Evolutionary conservation across 2,113 vertebrate species (phyloP), one percentile per base, ranked within the genome.

Genomic region (Numida meleagris): DNA sequence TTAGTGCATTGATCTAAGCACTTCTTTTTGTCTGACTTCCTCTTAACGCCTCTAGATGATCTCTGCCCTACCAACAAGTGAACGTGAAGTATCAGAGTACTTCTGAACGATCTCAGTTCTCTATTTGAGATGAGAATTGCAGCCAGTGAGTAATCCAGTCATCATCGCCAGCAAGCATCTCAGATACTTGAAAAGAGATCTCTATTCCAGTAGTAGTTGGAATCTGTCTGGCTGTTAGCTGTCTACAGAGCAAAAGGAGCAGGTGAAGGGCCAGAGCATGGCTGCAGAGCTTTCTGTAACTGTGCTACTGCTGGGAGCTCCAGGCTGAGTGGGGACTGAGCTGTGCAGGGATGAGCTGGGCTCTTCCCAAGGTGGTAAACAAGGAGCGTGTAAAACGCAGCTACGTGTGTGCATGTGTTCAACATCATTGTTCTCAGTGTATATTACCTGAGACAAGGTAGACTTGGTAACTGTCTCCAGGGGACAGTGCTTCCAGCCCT

Each of bases 401-500:
- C 38, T 29, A 3, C 33, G 12, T 12, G 6, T 20, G 6, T 82
- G 43, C 34, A 33, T 3, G 25, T 51, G 6, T 55, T 79, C 31
- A 11, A 70, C 71, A 77, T 42, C 23, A 21, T 7, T 61, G 86
- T 80, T 67, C 73, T 23, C 23, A 10, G 23, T 2, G 10, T 51
- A 2, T 51, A 0, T 55, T 7, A 10, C 68, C 14, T 4, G 29
- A 75, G 75, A 29, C 18, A 6, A 57, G 53, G 53, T 31, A 21
- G 53, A 11, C 46, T 75, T 83, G 36, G 33, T 23, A 19, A 36
- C 31, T 48, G 67, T 74, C 87, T 92, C 95, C 48, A 63, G 57
- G 38, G 85, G 36, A 92, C 33, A 58, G 53, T 10, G 20, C 43
- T 94, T 87, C 91, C 72, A 80, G 80, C 61, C 10, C 53, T 29